phyloP scores from a whole-genome alignment of 2,888 invertebrate species.

The Hypena proboscidalis region DNA sequence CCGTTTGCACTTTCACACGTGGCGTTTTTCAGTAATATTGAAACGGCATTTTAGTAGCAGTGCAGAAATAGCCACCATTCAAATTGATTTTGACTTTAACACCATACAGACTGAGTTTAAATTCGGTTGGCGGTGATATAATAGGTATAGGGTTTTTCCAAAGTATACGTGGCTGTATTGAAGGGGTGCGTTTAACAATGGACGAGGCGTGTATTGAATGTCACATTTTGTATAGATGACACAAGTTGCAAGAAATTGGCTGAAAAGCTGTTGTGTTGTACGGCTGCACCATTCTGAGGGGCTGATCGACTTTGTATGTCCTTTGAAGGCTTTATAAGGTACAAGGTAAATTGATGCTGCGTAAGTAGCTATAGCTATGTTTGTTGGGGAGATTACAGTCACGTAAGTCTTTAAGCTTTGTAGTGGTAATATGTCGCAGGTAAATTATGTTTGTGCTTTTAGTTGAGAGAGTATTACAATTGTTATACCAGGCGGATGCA shows the following conservation, averaged over 20 bases:
- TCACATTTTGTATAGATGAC: conserved; percentile 53
- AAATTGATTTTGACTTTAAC: not conserved
- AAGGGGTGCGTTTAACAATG: conserved; percentile 50
- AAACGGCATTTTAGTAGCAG: conserved; percentile 29
- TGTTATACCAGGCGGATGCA: too few relatives aligned
- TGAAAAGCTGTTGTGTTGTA: conserved; percentile 42
- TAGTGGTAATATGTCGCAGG: too few relatives aligned
- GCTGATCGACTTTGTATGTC: conserved; percentile 27
- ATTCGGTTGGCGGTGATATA: not conserved
- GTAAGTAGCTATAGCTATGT: not conserved
- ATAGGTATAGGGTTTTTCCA: conserved; percentile 33
- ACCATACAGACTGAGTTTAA: not conserved
- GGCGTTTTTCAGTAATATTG: conserved; percentile 32
- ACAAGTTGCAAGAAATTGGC: conserved; percentile 49
- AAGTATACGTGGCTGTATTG: conserved; percentile 38
- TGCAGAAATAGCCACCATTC: conserved; percentile 9
- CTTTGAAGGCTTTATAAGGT: conserved; percentile 9
- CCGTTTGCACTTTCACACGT: conserved; percentile 45
- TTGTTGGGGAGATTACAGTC: too few relatives aligned
- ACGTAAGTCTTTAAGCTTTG: too few relatives aligned
- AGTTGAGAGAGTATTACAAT: too few relatives aligned
- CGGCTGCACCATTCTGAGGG: conserved; percentile 26
- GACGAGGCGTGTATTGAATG: conserved; percentile 49
- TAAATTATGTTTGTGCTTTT: too few relatives aligned
- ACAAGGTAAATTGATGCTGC: conserved; percentile 22